Base-by-base conservation (phyloP, 2,888 invertebrate species). In the Calephelis perditalis region DNA sequence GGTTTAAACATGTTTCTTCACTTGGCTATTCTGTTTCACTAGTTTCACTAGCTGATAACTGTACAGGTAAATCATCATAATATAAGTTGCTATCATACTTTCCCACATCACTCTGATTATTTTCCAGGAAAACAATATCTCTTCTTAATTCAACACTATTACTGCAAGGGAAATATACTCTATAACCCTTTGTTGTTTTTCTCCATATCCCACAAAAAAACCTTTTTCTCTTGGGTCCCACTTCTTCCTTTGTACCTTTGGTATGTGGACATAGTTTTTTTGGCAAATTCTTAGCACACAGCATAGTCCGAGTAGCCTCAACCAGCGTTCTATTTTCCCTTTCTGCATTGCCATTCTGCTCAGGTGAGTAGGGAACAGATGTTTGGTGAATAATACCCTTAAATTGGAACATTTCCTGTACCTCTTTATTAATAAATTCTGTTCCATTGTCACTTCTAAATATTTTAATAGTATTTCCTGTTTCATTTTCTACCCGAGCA, bases 241-340 rank as follows among this genome's bases (percentile, higher is more conserved):
- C 26, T 26, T 26, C 26, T 26, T 26, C 26, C 26, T 26, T 26
- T 26, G 26, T 26, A 26, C 26, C 26, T 26, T 26, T 26, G 26
- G 26, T 26, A 26, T 26, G 4, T 26, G 26, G 26, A 4, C 26
- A 69, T n/a, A 69, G 46, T 12, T 54, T 61, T 26, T 63, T 67
- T 10, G 60, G 60, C 52, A 67, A 46, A 8, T 60, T 43, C 15
- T 59, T 57, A 15, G 62, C 62, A 55, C 37, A 46, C 26, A 67
- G 7, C 65, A 68, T 65, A 8, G 65, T 68, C 55, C 77, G 64
- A 26, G 73, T 74, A 35, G 73, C 69, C 65, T 78, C 77, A 7
- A 78, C 68, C 12, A 78, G 63, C 7, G 71, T 78, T 59, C 73
- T 66, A 64, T 72, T 56, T 11, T 56, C 56, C 12, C 56, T 56